Evolutionary conservation across 2,113 vertebrate genomes (phyloP), one percentile per base, ranked within the genome.

Genomic region (Notarius quadriscutis): DNA sequence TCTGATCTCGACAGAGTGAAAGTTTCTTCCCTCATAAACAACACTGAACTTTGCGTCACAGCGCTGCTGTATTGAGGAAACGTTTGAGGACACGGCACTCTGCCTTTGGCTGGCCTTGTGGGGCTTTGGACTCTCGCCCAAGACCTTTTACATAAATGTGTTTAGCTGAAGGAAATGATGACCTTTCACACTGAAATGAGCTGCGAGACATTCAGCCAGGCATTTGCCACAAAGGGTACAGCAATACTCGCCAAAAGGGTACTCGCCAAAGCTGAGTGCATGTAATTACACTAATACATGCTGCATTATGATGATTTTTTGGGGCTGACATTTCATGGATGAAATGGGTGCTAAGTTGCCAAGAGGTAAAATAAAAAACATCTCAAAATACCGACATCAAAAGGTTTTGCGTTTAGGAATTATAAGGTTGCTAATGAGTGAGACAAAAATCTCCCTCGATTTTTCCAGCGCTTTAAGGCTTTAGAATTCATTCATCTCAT

Each of bases 111-210:
- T 79, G 89, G 85, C 83, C 81, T 81, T 77, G 74, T 72, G 81
- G 51, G 11, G 25, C 84, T 55, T 75, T 89, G 85, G 88, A 87
- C 74, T 81, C 84, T 81, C 25, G 62, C 84, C 63, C 85, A 86
- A 87, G 90, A 90, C 90, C 90, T 91, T 91, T 91, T 78, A 67
- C 80, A 85, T 72, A 85, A 87, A 89, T 87, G 78, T 78, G 88
- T 91, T 88, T 80, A 74, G 83, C 82, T 74, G 77, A 87, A 88
- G 85, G 83, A 88, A 80, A 84, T 65, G 7, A 79, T 89, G 87
- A 91, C 88, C 90, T 90, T 89, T 91, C 84, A 85, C 85, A 90
- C 81, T 65, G 81, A 71, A 88, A 84, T 17, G 55, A 78, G 84
- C 84, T 25, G 53, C 12, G 50, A 88, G 87, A 81, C 89, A 86